phyloP scores from a whole-genome alignment of 2,888 invertebrate genomes.

The Ophion obscuratus region DNA sequence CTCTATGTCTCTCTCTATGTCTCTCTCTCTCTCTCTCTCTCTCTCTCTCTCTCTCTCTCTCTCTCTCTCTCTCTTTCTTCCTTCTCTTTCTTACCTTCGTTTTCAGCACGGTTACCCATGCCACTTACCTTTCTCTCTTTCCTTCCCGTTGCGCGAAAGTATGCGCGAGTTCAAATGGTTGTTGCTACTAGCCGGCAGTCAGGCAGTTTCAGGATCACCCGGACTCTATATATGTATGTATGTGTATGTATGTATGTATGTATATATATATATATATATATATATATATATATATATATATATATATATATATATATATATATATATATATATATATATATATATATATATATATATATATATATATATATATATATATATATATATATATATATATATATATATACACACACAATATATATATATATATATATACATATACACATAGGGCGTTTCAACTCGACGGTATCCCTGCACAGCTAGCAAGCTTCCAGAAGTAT shows the following conservation, averaged over 20 bases:
- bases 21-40: slow-evolving; percentile 34
- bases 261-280: no score
- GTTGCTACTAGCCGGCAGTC: slow-evolving; percentile 67
- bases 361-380: no score
- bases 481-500: slow-evolving; percentile 78
- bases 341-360: no score
- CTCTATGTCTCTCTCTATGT: no score
- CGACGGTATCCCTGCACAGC: not conserved
- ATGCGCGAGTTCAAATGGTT: slow-evolving; percentile 80
- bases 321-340: no score
- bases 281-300: no score
- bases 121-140: no score
- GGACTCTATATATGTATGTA: not conserved
- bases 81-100: no score
- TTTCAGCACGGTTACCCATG: no score
- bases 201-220: slow-evolving; percentile 57
- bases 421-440: no score
- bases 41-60: slow-evolving; percentile 34
- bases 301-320: no score
- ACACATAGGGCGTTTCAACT: not conserved
- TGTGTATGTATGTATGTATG: not conserved
- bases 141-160: not conserved
- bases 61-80: slow-evolving; percentile 29
- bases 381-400: not conserved
- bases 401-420: no score